Evolutionary conservation across 2,888 invertebrate genomes (phyloP), one percentile per base, ranked within the genome.

Genomic region (Molorchus minor): DNA sequence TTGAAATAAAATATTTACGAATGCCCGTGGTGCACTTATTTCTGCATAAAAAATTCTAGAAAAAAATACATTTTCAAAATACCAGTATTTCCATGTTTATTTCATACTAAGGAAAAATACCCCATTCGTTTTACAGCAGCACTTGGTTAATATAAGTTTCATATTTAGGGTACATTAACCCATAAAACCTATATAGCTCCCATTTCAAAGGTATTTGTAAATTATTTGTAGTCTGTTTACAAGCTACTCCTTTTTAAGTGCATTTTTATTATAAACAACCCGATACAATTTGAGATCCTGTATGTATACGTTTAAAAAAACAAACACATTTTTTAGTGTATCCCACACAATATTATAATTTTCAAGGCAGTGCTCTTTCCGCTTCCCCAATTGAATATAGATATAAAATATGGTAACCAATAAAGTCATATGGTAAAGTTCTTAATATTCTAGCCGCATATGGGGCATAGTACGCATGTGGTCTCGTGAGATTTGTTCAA

Each of bases 361-460:
- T 33, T 10, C 8, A 3, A 10, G 7, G 12, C 12, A 12, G 33
- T 33, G 10, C 33, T n/a, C 12, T 3, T 3, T 33, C 3, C n/a
- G 12, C n/a, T 33, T 33, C 33, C 33, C 7, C 33, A 33, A 12
- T 3, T 33, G 7, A n/a, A n/a, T 33, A 33, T 33, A 33, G 12
- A 33, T 33, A 33, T 33, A 19, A 38, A 36, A 30, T 41, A 40
- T 52, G 41, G 29, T 29, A 36, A 49, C 30, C 40, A 30, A 52
- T 40, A 52, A 53, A 36, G 15, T 61, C 54, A 57, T 54, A 56
- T 61, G 61, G 61, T 61, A 54, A 51, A 51, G 47, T 44, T 61
- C 61, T 61, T 57, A 61, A 61, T 61, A 61, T 61, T 61, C 61
- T 17, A 57, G 45, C 54, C 61, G 51, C 61, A 57, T 45, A 57